These are phyloP conservation scores for Chloroclysta siterata DNA, from an alignment of 2,888 invertebrate species.

Conservation along the genomic window DNA sequence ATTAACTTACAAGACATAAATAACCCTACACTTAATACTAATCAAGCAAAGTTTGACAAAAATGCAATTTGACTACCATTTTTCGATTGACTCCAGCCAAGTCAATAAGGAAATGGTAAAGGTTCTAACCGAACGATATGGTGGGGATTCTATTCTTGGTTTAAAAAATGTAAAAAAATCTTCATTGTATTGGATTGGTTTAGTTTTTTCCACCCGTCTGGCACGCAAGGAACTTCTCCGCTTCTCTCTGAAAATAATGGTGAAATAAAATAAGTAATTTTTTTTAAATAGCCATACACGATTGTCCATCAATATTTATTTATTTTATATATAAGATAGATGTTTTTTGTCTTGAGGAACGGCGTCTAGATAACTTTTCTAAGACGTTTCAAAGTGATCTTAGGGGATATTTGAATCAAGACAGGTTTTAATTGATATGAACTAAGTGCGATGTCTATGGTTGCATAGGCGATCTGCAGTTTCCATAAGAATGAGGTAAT, in stretches of 20 bases:
- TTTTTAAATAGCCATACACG: too few relatives aligned
- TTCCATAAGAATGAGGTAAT: too few relatives aligned
- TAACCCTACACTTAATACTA: background rate
- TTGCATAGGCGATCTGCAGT: too few relatives aligned
- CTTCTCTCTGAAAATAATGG: slow-evolving; percentile 66
- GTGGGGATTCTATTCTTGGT: slow-evolving; percentile 34
- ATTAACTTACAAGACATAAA: background rate
- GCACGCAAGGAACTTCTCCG: slow-evolving; percentile 64
- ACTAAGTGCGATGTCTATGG: too few relatives aligned
- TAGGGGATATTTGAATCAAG: too few relatives aligned
- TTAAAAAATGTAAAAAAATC: background rate
- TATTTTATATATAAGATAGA: too few relatives aligned
- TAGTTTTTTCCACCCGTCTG: slow-evolving; percentile 54
- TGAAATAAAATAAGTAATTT: too few relatives aligned
- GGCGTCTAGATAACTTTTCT: too few relatives aligned
- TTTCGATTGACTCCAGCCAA: slow-evolving; percentile 22
- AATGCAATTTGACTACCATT: background rate
- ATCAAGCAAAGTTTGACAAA: background rate
- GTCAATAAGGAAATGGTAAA: slow-evolving; percentile 5
- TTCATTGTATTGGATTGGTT: slow-evolving; percentile 9
- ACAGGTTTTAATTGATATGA: too few relatives aligned
- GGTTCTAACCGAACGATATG: slow-evolving; percentile 17
- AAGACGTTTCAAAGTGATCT: too few relatives aligned
- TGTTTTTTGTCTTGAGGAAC: too few relatives aligned
- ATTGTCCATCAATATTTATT: too few relatives aligned